Base-by-base conservation (phyloP, 2,113 vertebrate genomes). In the Ochotona curzoniae region DNA sequence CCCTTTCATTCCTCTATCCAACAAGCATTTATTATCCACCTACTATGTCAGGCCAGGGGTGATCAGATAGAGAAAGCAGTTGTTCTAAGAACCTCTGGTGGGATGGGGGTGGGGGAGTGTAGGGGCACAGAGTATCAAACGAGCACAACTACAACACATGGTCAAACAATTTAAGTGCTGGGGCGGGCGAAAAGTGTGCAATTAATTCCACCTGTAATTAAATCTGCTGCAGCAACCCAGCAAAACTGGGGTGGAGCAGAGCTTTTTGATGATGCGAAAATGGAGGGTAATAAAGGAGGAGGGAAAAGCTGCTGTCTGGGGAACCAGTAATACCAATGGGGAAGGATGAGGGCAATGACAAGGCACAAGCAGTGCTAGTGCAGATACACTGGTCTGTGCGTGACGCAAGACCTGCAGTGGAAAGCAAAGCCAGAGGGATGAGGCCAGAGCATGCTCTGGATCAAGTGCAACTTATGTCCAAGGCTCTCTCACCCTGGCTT, bases 331-430 rank as follows among this genome's bases (percentile, higher is more conserved):
- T 11, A 44, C 30, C 23, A 70, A 20, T 3, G 32, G 13, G 13
- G 47, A 47, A 30, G 17, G n/a, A 12, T 38, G 15, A 57, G 49
- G 60, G 69, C 28, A 30, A 38, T 9, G 54, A 32, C 63, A 83
- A 66, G n/a, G 20, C 47, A 32, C 15, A 35, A 30, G 76, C 30
- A 21, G 76, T 11, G 20, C 28, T 25, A 85, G 32, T 35, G 51
- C 67, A 66, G 80, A 2, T n/a, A n/a, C 5, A 7, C 30, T 23
- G 83, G 64, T 35, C 17, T 7, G 35, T 18, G 25, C 30, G 70
- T 2, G 7, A 3, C 0, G 0, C 3, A 54, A 63, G 86, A 63
- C 12, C 8, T 6, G 54, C 5, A 71, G 32, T 0, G 73, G n/a
- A 23, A 44, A 17, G 14, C 8, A 32, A 5, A n/a, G 60, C 18